These are phyloP conservation scores for Okamejei kenojei DNA, from an alignment of 2,797 vertebrate genomes.

Conservation along the genomic window DNA sequence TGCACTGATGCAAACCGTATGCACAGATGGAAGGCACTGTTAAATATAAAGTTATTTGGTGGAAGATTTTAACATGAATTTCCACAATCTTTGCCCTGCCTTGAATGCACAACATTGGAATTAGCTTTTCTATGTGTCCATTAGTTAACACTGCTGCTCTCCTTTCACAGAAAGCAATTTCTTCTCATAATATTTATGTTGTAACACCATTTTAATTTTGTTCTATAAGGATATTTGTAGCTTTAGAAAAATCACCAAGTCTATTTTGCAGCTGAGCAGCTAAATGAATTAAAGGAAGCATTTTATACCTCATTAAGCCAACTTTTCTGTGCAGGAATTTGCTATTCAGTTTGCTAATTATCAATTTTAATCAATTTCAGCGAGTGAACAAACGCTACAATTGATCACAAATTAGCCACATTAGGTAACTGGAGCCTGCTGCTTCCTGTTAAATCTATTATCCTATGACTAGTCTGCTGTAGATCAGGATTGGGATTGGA, in stretches of 20 bases:
- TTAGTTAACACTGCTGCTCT: neutral
- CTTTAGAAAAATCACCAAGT: neutral
- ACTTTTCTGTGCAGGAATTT: neutral
- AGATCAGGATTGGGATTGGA: neutral
- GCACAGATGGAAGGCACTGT: neutral
- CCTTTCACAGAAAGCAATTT: neutral
- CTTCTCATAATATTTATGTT: neutral
- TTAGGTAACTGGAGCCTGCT: neutral
- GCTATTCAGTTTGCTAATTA: neutral
- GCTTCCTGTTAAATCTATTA: neutral
- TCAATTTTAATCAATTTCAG: slow-evolving; percentile 25
- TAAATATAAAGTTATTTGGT: too few relatives aligned
- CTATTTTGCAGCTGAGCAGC: neutral
- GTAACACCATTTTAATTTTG: neutral
- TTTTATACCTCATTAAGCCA: slow-evolving; percentile 3
- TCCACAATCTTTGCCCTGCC: neutral
- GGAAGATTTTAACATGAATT: neutral
- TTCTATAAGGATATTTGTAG: neutral
- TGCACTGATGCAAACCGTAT: neutral
- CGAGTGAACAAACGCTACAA: neutral
- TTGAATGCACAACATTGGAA: neutral
- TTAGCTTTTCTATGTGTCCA: neutral
- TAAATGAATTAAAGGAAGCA: neutral
- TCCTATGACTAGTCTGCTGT: slow-evolving; percentile 5
- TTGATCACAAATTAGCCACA: neutral